A percentile compares a stretch with the other conserved stretches of the same genome.
phyloP scores from a whole-genome alignment of 2,888 invertebrate species.

The Bombylius major region DNA sequence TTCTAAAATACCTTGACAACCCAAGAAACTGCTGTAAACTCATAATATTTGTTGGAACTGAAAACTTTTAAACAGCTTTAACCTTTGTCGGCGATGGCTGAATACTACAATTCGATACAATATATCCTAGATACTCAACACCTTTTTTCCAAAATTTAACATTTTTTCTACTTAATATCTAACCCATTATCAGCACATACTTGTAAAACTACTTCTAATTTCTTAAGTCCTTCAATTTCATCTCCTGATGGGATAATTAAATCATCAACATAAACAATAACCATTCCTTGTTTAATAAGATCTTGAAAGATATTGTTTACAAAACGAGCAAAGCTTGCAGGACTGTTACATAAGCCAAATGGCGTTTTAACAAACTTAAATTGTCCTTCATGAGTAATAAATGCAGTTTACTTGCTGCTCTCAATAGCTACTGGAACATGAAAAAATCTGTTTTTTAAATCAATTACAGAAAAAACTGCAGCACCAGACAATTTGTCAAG shows the following conservation, averaged over 20 bases:
- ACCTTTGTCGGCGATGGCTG: conserved; percentile 14
- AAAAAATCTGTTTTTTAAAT: too few relatives aligned
- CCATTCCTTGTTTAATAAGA: conserved; percentile 17
- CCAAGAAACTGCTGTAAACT: conserved; percentile 19
- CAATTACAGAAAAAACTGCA: too few relatives aligned
- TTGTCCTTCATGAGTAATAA: too few relatives aligned
- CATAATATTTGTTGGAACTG: conserved; percentile 15
- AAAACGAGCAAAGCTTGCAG: too few relatives aligned
- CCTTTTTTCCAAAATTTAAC: conserved; percentile 16
- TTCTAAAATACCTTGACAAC: conserved; percentile 17
- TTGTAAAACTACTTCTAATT: conserved; percentile 7
- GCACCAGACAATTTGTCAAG: too few relatives aligned
- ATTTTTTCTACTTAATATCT: conserved; percentile 15
- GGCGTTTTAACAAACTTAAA: too few relatives aligned
- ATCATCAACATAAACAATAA: conserved; percentile 19
- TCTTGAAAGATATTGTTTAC: too few relatives aligned
- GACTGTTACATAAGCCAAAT: too few relatives aligned
- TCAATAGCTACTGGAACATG: too few relatives aligned
- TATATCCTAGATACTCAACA: conserved; percentile 16
- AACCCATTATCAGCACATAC: conserved; percentile 8
- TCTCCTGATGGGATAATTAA: conserved; percentile 12
- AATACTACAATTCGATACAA: conserved; percentile 3
- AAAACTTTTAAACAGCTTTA: conserved; percentile 15
- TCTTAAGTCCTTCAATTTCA: too few relatives aligned
- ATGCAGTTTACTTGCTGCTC: too few relatives aligned